These are phyloP conservation scores for Eufriesea mexicana DNA, from an alignment of 1,140 invertebrate genomes.

Conservation along the genomic window DNA sequence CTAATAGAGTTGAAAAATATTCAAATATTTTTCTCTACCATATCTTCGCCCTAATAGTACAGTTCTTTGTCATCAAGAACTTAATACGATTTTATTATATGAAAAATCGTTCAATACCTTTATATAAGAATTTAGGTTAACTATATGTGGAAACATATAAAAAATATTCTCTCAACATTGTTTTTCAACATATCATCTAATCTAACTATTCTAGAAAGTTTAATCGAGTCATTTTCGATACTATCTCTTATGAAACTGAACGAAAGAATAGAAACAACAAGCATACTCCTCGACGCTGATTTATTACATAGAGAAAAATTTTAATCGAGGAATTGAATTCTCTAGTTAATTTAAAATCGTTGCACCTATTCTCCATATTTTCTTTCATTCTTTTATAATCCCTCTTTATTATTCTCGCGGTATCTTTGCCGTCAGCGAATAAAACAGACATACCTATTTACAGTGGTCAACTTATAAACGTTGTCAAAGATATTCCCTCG, in stretches of 20 bases:
- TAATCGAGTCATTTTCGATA: neutral
- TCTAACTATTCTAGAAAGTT: neutral
- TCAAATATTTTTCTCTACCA: too few relatives aligned
- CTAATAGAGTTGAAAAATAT: too few relatives aligned
- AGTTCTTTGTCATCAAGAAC: too few relatives aligned
- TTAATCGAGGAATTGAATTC: neutral
- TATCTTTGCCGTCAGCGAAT: neutral
- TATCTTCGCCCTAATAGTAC: too few relatives aligned
- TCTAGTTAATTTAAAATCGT: neutral
- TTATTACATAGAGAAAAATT: neutral
- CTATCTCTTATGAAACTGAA: neutral
- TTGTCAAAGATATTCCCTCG: conserved; percentile 34
- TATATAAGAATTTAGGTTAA: too few relatives aligned
- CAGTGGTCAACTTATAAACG: conserved; percentile 53
- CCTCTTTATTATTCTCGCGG: neutral
- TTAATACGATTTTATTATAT: too few relatives aligned
- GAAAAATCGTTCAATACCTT: too few relatives aligned
- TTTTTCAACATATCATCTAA: neutral
- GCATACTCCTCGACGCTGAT: neutral
- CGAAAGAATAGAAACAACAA: neutral
- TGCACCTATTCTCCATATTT: neutral
- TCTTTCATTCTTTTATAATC: neutral
- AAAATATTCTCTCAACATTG: too few relatives aligned
- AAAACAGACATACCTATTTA: conserved; percentile 42
- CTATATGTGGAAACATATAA: too few relatives aligned